phyloP scores from a whole-genome alignment of 2,797 vertebrate genomes.

The Notolabrus celidotus region DNA sequence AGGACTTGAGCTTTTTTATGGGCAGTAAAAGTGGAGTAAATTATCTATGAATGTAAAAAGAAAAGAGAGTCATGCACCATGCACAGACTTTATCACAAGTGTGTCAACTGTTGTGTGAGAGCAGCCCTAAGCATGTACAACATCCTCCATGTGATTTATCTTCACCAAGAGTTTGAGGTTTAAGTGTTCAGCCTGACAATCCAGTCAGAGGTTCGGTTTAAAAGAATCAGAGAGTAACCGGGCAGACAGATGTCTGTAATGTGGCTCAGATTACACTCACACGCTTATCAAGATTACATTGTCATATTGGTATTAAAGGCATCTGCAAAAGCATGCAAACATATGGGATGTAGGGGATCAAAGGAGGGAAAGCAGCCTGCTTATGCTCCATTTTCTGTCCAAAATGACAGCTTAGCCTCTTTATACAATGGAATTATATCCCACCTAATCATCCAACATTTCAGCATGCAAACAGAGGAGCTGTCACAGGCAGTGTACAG shows the following conservation, averaged over 20 bases:
- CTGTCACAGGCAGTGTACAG: background rate
- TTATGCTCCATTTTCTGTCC: constrained; percentile 48
- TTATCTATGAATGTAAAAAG: constrained; percentile 6
- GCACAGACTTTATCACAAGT: background rate
- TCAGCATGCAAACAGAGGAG: constrained; percentile 28
- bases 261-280: constrained; percentile 53
- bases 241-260: constrained; percentile 50
- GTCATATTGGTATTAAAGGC: constrained; percentile 58
- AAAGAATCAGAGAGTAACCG: constrained; percentile 29
- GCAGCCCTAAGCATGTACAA: background rate
- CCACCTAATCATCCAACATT: constrained; percentile 37
- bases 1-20: background rate
- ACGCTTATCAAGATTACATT: constrained; percentile 62
- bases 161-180: background rate
- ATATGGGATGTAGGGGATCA: constrained; percentile 55
- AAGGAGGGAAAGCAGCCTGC: constrained; percentile 42
- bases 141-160: background rate
- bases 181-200: background rate
- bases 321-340: constrained; percentile 58
- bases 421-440: constrained; percentile 50
- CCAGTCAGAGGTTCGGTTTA: constrained; percentile 12
- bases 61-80: background rate
- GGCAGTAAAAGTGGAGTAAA: background rate
- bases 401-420: constrained; percentile 61
- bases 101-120: background rate